phyloP scores from a whole-genome alignment of 1,140 invertebrate genomes.

The Ips nitidus region DNA sequence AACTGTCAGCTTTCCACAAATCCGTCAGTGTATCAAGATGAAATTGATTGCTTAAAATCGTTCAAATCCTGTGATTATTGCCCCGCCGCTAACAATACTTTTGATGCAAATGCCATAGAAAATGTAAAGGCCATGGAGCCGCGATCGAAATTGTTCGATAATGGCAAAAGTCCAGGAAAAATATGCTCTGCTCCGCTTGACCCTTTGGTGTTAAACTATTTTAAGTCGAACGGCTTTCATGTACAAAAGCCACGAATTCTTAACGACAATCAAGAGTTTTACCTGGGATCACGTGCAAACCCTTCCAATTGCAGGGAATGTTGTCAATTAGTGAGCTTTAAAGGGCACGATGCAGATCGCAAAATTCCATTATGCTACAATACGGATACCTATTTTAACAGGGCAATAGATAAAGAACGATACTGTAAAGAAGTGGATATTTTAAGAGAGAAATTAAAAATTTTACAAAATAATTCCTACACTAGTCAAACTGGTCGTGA shows the following conservation, averaged over 20 bases:
- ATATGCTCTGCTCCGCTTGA: slow-evolving; percentile 2
- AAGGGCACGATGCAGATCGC: slow-evolving; percentile 28
- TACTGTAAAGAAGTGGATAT: slow-evolving; percentile 46
- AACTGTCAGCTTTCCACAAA: slow-evolving; percentile 45
- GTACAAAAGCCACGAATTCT: slow-evolving; percentile 1
- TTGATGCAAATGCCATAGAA: slow-evolving; percentile 37
- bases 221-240: slow-evolving; percentile 23
- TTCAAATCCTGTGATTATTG: slow-evolving; percentile 38
- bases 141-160: slow-evolving; percentile 14
- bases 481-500: slow-evolving; percentile 13
- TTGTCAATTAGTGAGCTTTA: slow-evolving; percentile 32
- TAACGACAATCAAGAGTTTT: slow-evolving; percentile 14
- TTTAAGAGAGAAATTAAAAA: slow-evolving; percentile 42
- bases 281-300: slow-evolving; percentile 2
- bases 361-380: slow-evolving; percentile 40
- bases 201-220: neutral
- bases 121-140: slow-evolving; percentile 34
- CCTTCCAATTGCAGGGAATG: slow-evolving; percentile 29
- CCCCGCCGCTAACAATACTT: slow-evolving; percentile 30
- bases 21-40: slow-evolving; percentile 42
- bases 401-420: slow-evolving; percentile 40
- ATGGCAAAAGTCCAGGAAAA: slow-evolving; percentile 18
- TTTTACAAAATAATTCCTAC: slow-evolving; percentile 33
- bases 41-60: slow-evolving; percentile 38
- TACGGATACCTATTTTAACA: slow-evolving; percentile 50